These are phyloP conservation scores for Oedothorax gibbosus DNA, from an alignment of 1,140 invertebrate genomes.

Conservation along the genomic window DNA sequence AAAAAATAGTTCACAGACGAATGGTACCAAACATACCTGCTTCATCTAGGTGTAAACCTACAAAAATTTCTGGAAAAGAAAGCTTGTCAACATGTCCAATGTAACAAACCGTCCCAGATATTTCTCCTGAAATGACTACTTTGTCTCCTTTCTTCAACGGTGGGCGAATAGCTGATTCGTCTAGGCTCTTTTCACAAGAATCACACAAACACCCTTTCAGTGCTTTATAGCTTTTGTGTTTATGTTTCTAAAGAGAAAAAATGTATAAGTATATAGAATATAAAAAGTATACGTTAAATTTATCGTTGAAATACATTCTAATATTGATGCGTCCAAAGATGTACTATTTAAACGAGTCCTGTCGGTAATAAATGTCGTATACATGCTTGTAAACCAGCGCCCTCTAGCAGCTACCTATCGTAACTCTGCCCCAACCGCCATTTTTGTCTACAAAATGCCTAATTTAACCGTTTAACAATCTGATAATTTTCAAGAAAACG, in stretches of 20 bases:
- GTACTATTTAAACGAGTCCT: too few relatives aligned
- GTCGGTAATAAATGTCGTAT: too few relatives aligned
- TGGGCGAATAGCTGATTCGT: neutral
- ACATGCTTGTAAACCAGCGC: too few relatives aligned
- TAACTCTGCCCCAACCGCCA: too few relatives aligned
- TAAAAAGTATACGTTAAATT: neutral
- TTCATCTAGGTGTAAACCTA: slow-evolving; percentile 39
- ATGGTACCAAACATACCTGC: slow-evolving; percentile 9
- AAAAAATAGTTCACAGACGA: neutral
- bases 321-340: too few relatives aligned
- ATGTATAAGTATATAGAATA: neutral
- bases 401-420: too few relatives aligned
- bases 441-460: too few relatives aligned
- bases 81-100: slow-evolving; percentile 38
- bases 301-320: too few relatives aligned
- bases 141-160: slow-evolving; percentile 36
- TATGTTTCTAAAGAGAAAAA: neutral
- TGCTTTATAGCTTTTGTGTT: neutral
- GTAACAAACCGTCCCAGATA: slow-evolving; percentile 42
- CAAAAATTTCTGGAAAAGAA: slow-evolving; percentile 31
- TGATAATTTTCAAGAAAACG: too few relatives aligned
- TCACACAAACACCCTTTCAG: slow-evolving; percentile 36
- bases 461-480: too few relatives aligned
- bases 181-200: neutral
- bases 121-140: slow-evolving; percentile 44